These are phyloP conservation scores for Chloebia gouldiae DNA, from an alignment of 2,113 vertebrate species.

Conservation along the genomic window DNA sequence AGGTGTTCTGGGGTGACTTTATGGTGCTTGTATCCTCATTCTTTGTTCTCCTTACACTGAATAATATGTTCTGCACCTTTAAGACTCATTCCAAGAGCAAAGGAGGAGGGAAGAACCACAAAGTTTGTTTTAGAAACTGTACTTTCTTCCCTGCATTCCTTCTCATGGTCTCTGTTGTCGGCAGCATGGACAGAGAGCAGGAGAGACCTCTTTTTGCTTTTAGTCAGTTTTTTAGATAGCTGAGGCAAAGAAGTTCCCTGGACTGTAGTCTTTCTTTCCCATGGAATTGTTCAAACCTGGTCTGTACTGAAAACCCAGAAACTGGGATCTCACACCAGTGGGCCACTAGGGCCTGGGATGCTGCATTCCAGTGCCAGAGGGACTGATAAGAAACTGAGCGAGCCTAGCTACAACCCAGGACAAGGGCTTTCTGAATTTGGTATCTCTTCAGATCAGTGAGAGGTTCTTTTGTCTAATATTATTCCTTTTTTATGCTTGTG, in stretches of 20 bases:
- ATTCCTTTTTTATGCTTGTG: neutral
- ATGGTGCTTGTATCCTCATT: neutral
- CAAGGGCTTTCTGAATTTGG: neutral
- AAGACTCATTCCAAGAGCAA: neutral
- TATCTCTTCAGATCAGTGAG: neutral
- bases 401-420: neutral
- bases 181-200: neutral
- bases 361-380: neutral
- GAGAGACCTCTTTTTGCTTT: neutral
- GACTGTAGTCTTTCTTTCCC: neutral
- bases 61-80: neutral
- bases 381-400: neutral
- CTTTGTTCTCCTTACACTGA: neutral
- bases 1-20: neutral
- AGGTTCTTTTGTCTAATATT: neutral
- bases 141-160: neutral
- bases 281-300: neutral
- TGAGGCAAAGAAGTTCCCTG: neutral
- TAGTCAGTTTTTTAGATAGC: neutral
- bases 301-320: neutral
- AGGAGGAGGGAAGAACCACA: rapidly evolving
- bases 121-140: neutral
- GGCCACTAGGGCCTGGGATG: neutral
- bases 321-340: neutral
- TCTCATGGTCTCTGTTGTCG: neutral